Conservation (phyloP, 1,140 invertebrate genomes). For the Drosophila pruinosa region DNA sequence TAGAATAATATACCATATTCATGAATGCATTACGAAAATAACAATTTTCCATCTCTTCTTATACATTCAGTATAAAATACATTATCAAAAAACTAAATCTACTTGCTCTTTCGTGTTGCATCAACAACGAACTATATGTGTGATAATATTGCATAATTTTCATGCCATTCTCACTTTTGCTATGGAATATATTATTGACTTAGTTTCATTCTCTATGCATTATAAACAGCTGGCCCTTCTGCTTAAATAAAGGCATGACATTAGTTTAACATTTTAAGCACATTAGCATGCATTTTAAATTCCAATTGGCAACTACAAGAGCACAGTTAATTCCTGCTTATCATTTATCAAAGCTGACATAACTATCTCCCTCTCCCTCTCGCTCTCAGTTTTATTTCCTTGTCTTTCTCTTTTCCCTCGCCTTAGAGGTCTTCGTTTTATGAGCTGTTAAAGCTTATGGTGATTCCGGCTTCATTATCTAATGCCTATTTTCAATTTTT, state of each 20-base stretch:
- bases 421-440: slow-evolving; percentile 34
- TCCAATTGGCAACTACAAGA: background rate
- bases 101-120: too few relatives aligned
- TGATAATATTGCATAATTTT: background rate
- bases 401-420: background rate
- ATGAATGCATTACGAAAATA: too few relatives aligned
- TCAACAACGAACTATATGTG: too few relatives aligned
- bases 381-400: background rate
- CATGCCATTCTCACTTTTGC: too few relatives aligned
- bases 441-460: slow-evolving; percentile 57
- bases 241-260: background rate
- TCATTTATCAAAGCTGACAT: background rate
- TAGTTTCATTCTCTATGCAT: background rate
- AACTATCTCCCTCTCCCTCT: background rate
- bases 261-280: background rate
- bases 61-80: too few relatives aligned
- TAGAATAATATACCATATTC: too few relatives aligned
- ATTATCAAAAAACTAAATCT: too few relatives aligned
- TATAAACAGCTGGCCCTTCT: background rate
- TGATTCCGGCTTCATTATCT: slow-evolving; percentile 55
- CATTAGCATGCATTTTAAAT: slow-evolving; percentile 3
- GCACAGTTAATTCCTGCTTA: background rate
- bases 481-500: slow-evolving; percentile 76
- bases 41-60: too few relatives aligned
- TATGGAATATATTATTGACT: background rate